Conservation (phyloP, 2,113 vertebrate species). For the Plecturocebus donacophilus region DNA sequence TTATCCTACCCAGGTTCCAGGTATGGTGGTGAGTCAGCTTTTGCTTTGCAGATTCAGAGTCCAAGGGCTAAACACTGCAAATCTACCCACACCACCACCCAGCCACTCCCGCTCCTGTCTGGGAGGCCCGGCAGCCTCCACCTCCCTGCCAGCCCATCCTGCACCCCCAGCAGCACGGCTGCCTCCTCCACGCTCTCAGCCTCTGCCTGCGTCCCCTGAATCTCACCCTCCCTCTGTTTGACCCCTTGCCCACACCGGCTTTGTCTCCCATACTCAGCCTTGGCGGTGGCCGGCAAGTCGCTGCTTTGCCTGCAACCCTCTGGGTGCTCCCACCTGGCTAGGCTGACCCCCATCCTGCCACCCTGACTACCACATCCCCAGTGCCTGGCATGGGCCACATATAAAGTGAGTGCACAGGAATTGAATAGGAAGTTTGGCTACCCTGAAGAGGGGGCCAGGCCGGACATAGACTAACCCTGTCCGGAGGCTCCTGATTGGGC, state of each 20-base stretch:
- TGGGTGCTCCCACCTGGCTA: background rate
- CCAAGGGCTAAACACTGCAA: background rate
- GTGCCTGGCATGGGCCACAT: background rate
- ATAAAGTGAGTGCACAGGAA: background rate
- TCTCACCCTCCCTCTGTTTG: background rate
- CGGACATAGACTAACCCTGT: background rate
- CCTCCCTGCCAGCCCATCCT: accelerated
- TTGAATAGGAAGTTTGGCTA: background rate
- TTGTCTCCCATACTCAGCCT: background rate
- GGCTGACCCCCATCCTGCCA: background rate
- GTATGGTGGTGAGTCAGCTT: background rate
- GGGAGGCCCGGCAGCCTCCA: background rate
- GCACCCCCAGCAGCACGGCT: background rate
- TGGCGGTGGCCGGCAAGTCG: background rate
- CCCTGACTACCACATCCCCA: background rate
- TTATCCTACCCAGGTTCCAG: background rate
- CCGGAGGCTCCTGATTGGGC: background rate
- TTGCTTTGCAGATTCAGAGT: background rate
- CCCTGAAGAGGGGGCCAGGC: background rate
- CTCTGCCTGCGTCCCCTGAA: background rate
- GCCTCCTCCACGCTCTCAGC: too few species aligned
- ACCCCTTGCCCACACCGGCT: background rate
- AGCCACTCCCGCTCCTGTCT: background rate
- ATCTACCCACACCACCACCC: accelerated
- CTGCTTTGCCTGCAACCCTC: background rate